Evolutionary conservation across 1,140 invertebrate species (phyloP), one percentile per base, ranked within the genome.

Genomic region (Tetragonula clypearis): DNA sequence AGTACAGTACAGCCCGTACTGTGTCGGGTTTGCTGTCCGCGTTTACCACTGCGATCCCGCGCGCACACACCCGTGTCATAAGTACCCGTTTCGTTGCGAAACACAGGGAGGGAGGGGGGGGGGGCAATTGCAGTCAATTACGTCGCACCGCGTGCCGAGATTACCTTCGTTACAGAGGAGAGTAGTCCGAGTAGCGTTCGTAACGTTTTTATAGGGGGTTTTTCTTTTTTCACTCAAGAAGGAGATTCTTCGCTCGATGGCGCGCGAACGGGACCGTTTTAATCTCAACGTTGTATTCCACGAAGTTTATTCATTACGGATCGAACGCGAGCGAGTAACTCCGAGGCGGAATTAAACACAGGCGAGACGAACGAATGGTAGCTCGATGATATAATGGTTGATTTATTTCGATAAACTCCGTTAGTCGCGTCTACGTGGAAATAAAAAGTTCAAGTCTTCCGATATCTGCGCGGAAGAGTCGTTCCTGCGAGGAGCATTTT

Each of bases 391-490:
- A 8, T 49, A 8, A 49, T 8, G 8, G 15, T 0, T 26, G 30
- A 19, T 30, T 30, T 26, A 9, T 21, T 23, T 14, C 9, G 21
- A 69, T 23, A 12, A n/a, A 74, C n/a, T 26, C 30, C 1, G 21
- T 58, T 23, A 4, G 17, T 5, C 21, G 8, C 41, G 41, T 49
- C 41, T 8, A 49, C 41, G 41, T 49, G 41, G 8, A 49, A 49
- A 49, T 49, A 49, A 49, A 49, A 49, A 6, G 41, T 49, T 49
- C 41, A 8, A 49, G 0, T 56, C 0, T 30, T 30, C 55, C 74
- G 76, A 89, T 86, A 82, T 84, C 86, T 66, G 73, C 49, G 35
- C 49, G 62, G 69, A 3, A 14, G 30, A 65, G 35, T 35, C 35
- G 35, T 35, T 4, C 35, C 35, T 35, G 35, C 35, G 35, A 35